Base-by-base conservation (phyloP, 2,888 invertebrate species). In the Cataglyphis livida region DNA sequence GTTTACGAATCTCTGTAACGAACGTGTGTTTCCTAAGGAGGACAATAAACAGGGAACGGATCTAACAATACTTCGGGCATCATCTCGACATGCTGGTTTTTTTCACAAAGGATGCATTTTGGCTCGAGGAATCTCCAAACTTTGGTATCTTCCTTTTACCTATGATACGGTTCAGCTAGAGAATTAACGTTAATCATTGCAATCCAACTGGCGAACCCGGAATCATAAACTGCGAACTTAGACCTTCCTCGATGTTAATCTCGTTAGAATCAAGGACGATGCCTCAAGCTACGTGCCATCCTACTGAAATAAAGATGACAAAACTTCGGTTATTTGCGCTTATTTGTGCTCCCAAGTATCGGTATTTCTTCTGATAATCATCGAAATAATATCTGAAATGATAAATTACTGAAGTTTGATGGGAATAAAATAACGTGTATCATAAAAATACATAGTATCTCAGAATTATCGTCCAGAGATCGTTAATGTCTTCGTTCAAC, bases 221-320 rank as follows among this genome's bases (percentile, higher is more conserved):
- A 75, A 65, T 81, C 81, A 12, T 18, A 38, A n/a, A 81, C 32
- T 64, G 4, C 74, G 81, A 74, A 54, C 81, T 74, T 81, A 62
- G 70, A 68, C 6, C 38, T 61, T 82, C 61, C 79, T 70, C 59
- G 41, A 61, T 18, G 78, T 21, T 61, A 10, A 18, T 28, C 15
- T 9, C n/a, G 25, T 38, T 41, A 5, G 21, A 35, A 28, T 28
- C 21, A 41, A 28, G 38, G n/a, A 81, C 25, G 41, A 44, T 6
- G 38, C 28, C 68, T 54, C 62, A 12, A 71, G 51, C 57, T 21
- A 62, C 44, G 62, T 61, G 38, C 21, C 21, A 25, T 68, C 35
- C 57, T 25, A 28, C 28, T 74, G 41, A 62, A 51, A 28, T 32
- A 82, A 82, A 85, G 74, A 76, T 76, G 51, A 57, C 28, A 51